Conservation (phyloP, 2,113 vertebrate genomes). For the Perca fluviatilis region DNA sequence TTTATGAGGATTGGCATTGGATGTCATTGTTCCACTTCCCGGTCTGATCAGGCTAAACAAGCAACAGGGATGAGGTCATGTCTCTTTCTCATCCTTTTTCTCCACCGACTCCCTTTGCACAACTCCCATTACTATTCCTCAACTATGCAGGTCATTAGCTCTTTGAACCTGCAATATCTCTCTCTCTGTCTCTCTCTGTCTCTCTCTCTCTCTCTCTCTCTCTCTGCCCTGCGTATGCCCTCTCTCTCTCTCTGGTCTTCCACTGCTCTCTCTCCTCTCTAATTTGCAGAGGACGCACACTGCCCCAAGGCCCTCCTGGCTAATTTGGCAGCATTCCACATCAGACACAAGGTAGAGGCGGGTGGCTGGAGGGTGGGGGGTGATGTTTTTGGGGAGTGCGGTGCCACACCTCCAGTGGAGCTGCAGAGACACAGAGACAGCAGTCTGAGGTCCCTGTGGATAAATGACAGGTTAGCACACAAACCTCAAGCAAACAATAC, state of each 20-base stretch:
- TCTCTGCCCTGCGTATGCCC: constrained; percentile 26
- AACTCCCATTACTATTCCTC: constrained; percentile 41
- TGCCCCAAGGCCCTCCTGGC: constrained; percentile 61
- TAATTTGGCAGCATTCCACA: constrained; percentile 76
- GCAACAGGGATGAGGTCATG: constrained; percentile 45
- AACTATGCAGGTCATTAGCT: constrained; percentile 59
- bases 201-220: constrained; percentile 26
- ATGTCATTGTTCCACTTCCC: constrained; percentile 3
- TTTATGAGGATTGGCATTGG: background rate
- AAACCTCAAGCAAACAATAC: constrained; percentile 52
- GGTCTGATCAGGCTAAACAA: constrained; percentile 11
- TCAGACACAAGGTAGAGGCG: constrained; percentile 43
- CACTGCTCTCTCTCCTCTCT: constrained; percentile 64
- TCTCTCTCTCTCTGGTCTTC: constrained; percentile 40
- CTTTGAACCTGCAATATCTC: constrained; percentile 67
- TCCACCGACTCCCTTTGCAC: constrained; percentile 26
- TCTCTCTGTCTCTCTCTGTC: constrained; percentile 9
- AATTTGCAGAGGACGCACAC: constrained; percentile 74
- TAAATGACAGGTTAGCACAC: constrained; percentile 75
- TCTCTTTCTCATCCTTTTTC: constrained; percentile 40
- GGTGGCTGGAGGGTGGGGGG: constrained; percentile 10
- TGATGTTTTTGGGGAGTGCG: constrained; percentile 50
- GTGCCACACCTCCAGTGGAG: constrained; percentile 59
- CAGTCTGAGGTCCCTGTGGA: constrained; percentile 71
- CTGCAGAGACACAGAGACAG: constrained; percentile 57